Percentiles rank a stretch among this genome's conserved stretches.
Evolutionary conservation across 2,797 vertebrate genomes (phyloP).

Genomic region (Pseudochirops cupreus): DNA sequence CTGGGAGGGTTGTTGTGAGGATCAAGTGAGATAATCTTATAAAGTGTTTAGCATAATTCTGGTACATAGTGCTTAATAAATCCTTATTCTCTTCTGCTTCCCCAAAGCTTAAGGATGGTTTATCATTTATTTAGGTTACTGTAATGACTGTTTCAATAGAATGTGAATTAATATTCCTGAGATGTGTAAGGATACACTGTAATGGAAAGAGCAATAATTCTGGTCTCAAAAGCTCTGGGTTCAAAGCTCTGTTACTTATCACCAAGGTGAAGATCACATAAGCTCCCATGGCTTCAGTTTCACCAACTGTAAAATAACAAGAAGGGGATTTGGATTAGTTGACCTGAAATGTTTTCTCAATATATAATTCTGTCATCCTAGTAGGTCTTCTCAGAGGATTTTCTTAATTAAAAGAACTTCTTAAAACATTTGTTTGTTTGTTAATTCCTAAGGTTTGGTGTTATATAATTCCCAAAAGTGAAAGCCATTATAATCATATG

Average conservation of each 20-base stretch:
- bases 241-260: neutral
- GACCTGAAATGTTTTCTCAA: neutral
- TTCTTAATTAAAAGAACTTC: neutral
- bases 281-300: neutral
- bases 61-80: neutral
- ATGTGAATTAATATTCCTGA: neutral
- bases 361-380: neutral
- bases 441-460: slow-evolving; percentile 36
- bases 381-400: neutral
- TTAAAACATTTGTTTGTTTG: neutral
- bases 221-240: neutral
- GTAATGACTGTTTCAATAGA: neutral
- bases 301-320: neutral
- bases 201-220: neutral
- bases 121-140: neutral
- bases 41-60: neutral
- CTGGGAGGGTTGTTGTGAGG: neutral
- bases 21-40: neutral
- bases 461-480: slow-evolving; percentile 56
- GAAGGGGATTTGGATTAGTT: neutral
- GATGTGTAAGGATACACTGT: neutral
- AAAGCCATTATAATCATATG: slow-evolving; percentile 41
- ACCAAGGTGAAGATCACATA: neutral
- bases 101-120: neutral
- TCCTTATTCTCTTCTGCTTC: neutral